These are phyloP conservation scores for Drosophila gaucha DNA, from an alignment of 2,888 invertebrate genomes.

Conservation along the genomic window DNA sequence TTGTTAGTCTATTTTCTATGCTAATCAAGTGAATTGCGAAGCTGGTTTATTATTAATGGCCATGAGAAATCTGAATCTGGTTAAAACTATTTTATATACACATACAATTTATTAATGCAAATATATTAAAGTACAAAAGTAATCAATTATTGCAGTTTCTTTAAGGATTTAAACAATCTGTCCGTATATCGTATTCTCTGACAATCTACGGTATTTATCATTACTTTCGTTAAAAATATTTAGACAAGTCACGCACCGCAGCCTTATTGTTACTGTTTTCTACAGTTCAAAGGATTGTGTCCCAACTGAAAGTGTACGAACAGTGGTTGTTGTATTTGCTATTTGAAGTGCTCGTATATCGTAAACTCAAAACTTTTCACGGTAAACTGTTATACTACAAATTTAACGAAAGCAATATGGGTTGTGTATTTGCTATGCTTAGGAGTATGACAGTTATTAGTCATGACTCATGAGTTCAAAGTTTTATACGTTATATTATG, in stretches of 20 bases:
- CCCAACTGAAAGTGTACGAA: background rate
- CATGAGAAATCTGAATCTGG: conserved; percentile 44
- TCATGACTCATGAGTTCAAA: background rate
- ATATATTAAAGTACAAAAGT: conserved; percentile 34
- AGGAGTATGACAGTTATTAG: background rate
- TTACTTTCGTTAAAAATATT: too few relatives aligned
- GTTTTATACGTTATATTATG: background rate
- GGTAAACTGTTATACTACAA: background rate
- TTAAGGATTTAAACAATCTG: background rate
- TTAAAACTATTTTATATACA: conserved; percentile 29
- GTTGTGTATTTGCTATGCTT: background rate
- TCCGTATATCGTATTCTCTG: too few relatives aligned
- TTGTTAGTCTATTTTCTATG: conserved; percentile 29
- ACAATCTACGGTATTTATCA: too few relatives aligned
- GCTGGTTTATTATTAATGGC: conserved; percentile 30
- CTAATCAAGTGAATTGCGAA: conserved; percentile 21
- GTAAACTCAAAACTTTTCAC: too few relatives aligned
- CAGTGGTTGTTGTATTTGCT: background rate
- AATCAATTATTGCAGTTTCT: background rate
- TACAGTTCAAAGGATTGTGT: background rate
- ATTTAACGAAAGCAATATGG: background rate
- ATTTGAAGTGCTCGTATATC: accelerated
- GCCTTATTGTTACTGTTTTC: background rate
- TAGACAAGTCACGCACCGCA: background rate
- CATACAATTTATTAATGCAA: conserved; percentile 20